Evolutionary conservation across 2,888 invertebrate genomes (phyloP).

Genomic region (Leucophora obtusa): DNA sequence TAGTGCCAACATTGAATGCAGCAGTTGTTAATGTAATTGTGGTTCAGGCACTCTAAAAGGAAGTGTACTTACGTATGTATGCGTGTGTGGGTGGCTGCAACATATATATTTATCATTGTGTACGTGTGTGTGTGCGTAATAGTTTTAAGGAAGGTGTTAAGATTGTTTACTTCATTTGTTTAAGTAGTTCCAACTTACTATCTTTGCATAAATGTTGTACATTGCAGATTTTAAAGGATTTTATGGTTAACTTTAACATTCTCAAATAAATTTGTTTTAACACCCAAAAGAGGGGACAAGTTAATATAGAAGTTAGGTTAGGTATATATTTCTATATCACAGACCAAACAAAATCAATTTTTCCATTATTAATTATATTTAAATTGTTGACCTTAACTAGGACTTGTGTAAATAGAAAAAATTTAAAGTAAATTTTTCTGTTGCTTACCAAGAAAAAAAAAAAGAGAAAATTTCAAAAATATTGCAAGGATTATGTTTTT

Average conservation of each 20-base stretch:
- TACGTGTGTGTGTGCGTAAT: conserved; percentile 17
- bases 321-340: neutral
- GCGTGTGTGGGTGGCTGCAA: conserved; percentile 7
- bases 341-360: neutral
- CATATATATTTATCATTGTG: neutral
- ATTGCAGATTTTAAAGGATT: conserved; percentile 4
- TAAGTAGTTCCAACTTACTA: conserved; percentile 40
- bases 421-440: conserved; percentile 25
- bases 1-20: conserved; percentile 61
- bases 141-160: conserved; percentile 36
- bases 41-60: conserved; percentile 41
- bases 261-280: neutral
- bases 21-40: conserved; percentile 63
- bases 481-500: conserved; percentile 51
- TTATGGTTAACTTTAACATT: conserved; percentile 33
- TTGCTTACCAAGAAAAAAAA: conserved; percentile 30
- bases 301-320: no score
- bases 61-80: conserved; percentile 10
- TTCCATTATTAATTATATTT: conserved; percentile 23
- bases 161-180: conserved; percentile 59
- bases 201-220: conserved; percentile 5
- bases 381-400: conserved; percentile 28
- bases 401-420: neutral
- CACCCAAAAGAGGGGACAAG: conserved; percentile 8
- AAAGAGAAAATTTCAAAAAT: conserved; percentile 23